Base-by-base conservation (phyloP, 2,797 vertebrate species). In the Lagodon rhomboides region DNA sequence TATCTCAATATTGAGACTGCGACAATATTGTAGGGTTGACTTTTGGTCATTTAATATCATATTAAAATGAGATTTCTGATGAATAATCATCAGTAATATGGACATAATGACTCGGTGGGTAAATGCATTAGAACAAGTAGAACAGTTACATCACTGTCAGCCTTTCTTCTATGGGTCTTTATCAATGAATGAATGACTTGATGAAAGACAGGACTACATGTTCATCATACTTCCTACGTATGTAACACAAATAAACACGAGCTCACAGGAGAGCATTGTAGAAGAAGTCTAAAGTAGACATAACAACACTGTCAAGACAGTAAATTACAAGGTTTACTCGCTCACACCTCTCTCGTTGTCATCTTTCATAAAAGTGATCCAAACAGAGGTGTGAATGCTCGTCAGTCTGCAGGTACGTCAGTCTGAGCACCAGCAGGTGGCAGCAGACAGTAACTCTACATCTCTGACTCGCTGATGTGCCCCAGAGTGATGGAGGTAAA, bases 361-460 rank as follows among this genome's bases (percentile, higher is more conserved):
- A 58, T 6, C 22, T 41, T 62, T 41, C 16, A 54, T 18, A 54
- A 54, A 75, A 25, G 8, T 44, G 41, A 62, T 15, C 27, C 15
- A 3, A 53, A 60, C 15, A 22, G 16, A 56, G 18, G 25, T 27
- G 25, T 10, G 6, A n/a, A 23, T 18, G 46, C 17, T 47, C 5
- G 30, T 50, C 0, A 51, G 68, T 11, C 18, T 41, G 51, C 0
- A 23, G 12, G 13, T 16, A 8, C 22, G 2, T 50, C 64, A 49
- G 49, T 56, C 16, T 64, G 0, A 1, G 0, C 4, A 75, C 89
- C 93, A 93, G 86, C 81, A 93, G 92, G 77, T 77, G 93, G 93
- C 86, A 92, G 93, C 93, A 94, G 43, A 93, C 51, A 80, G 27
- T 20, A 74, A 81, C 54, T 68, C 10, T 58, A 41, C 9, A 11